Conservation (phyloP, 1,140 invertebrate genomes). For the Leptestheria dahalacensis region DNA sequence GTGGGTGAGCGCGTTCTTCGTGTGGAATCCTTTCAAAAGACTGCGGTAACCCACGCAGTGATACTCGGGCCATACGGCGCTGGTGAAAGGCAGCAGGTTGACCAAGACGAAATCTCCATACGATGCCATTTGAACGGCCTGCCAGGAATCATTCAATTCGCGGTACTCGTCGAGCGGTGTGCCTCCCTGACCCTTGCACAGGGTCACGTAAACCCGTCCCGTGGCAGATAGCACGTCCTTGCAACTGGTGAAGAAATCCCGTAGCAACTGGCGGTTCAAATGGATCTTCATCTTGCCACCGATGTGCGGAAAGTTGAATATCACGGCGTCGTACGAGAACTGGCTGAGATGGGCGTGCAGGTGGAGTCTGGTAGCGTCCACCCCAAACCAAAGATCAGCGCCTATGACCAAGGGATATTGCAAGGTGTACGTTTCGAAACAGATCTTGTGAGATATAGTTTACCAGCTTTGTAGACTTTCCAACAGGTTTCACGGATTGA, state of each 20-base stretch:
- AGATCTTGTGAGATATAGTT: not conserved
- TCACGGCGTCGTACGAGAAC: slow-evolving; percentile 33
- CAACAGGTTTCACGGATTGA: not conserved
- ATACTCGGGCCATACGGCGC: slow-evolving; percentile 28
- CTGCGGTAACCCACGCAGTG: slow-evolving; percentile 36
- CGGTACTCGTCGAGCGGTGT: slow-evolving; percentile 35
- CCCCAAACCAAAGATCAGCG: slow-evolving; percentile 30
- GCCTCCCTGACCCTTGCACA: slow-evolving; percentile 47
- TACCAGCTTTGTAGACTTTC: slow-evolving; percentile 1
- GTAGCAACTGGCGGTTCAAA: slow-evolving; percentile 38
- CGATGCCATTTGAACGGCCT: slow-evolving; percentile 42
- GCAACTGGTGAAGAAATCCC: slow-evolving; percentile 37
- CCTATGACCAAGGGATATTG: slow-evolving; percentile 29
- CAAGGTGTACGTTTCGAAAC: not conserved
- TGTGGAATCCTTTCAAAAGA: slow-evolving; percentile 38
- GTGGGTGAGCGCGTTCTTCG: slow-evolving; percentile 33
- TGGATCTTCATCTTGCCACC: slow-evolving; percentile 48
- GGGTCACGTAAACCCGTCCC: slow-evolving; percentile 35
- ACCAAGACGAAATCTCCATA: slow-evolving; percentile 34
- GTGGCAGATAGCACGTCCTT: slow-evolving; percentile 25
- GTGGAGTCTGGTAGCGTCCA: slow-evolving; percentile 35
- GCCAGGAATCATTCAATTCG: slow-evolving; percentile 44
- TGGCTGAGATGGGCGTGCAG: slow-evolving; percentile 23
- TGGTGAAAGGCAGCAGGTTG: slow-evolving; percentile 30
- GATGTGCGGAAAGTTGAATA: slow-evolving; percentile 48